Evolutionary conservation across 2,888 invertebrate genomes (phyloP).

Genomic region (Zaprionus bogoriensis): DNA sequence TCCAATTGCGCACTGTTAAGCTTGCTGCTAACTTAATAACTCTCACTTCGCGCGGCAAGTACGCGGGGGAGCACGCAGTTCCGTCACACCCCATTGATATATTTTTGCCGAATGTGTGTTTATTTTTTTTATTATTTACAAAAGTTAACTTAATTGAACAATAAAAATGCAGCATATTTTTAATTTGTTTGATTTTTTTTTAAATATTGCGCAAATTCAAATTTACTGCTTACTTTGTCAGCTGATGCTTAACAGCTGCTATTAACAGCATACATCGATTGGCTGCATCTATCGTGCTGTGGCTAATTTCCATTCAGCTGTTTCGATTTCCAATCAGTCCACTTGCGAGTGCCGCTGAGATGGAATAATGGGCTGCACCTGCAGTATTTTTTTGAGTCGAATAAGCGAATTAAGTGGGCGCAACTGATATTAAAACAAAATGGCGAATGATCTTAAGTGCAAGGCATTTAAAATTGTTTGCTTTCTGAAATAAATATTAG

Average conservation of each 20-base stretch:
- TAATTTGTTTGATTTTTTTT: not conserved
- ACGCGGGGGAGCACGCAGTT: not conserved
- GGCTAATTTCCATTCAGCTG: too few species aligned
- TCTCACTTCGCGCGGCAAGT: not conserved
- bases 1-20: not conserved
- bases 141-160: not conserved
- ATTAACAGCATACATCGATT: not conserved
- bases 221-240: not conserved
- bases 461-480: too few species aligned
- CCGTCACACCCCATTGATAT: not conserved
- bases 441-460: too few species aligned
- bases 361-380: too few species aligned
- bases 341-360: too few species aligned
- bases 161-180: not conserved
- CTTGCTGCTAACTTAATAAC: not conserved
- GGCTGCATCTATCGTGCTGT: not conserved
- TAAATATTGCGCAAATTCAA: not conserved
- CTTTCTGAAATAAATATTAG: too few species aligned
- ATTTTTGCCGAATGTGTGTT: not conserved
- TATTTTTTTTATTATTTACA: not conserved
- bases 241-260: not conserved
- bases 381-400: too few species aligned
- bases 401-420: too few species aligned
- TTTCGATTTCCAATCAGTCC: too few species aligned
- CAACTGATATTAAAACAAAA: too few species aligned